Base-by-base conservation (phyloP, 2,113 vertebrate species). In the Paramormyrops kingsleyae region DNA sequence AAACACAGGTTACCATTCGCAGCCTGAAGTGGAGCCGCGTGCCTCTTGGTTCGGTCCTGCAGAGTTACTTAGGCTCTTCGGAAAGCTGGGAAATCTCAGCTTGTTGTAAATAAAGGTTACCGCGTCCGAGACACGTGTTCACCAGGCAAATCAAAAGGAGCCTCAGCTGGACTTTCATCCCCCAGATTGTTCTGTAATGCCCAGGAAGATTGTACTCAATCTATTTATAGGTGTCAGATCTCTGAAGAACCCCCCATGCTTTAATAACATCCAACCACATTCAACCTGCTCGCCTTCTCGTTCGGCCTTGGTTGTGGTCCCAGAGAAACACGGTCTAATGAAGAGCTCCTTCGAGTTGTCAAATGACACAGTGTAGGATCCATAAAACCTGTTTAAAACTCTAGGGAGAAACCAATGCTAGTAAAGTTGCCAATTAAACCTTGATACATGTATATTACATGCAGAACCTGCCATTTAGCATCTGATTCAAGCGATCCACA, bases 191-290 rank as follows among this genome's bases (percentile, higher is more conserved):
- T 52, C 85, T 27, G 7, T n/a, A 52, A 94, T 95, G 94, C 90
- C 91, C 93, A 91, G 92, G 90, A 96, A 95, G 96, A 96, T 39
- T 39, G 94, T 93, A 93, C 92, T 93, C 89, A 90, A 94, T 93
- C 91, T 94, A 93, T 96, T 96, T 94, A 93, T 95, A 94, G 92
- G 84, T 87, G 17, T 35, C 85, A 3, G 91, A 88, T 96, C 96
- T 94, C 93, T 52, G 21, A 92, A 95, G 95, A 86, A 27, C 90
- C 84, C 89, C 89, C 90, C 91, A 84, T 88, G 90, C 90, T 92
- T 95, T 95, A 94, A 94, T 95, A 95, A 94, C 91, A 91, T 92
- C 90, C 91, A 84, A 94, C 93, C 89, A 93, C 89, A 90, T 91
- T 92, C 88, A 83, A 49, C 31, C 46, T 42, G 88, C 90, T 90